Conservation (phyloP, 1,140 invertebrate genomes). For the Drosophila lowei region DNA sequence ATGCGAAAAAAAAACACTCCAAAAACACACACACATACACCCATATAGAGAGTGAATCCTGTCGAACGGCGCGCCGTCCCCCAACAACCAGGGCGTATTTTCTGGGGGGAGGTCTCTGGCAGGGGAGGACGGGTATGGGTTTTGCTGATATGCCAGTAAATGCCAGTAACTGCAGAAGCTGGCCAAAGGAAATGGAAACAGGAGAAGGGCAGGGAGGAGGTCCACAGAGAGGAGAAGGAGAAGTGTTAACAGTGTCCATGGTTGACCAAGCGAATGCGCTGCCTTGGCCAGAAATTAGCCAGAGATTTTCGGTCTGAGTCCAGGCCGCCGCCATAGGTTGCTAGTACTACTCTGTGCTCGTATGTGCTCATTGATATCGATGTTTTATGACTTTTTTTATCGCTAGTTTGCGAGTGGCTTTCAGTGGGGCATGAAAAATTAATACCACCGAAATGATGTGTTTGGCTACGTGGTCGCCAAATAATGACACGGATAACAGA, state of each 20-base stretch:
- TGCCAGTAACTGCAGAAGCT: conserved; percentile 53
- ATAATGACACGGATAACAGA: conserved; percentile 36
- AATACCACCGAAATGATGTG: conserved; percentile 42
- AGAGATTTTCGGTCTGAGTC: conserved; percentile 23
- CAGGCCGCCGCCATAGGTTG: conserved; percentile 3
- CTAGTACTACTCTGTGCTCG: conserved; percentile 23
- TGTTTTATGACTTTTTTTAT: conserved; percentile 47
- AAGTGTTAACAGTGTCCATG: conserved; percentile 41
- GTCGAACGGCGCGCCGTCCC: conserved; percentile 25
- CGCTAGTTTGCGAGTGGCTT: conserved; percentile 10
- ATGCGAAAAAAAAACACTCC: conserved; percentile 68
- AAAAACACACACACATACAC: conserved; percentile 14
- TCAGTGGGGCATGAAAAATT: conserved; percentile 38
- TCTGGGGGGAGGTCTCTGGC: background rate
- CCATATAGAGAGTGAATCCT: conserved; percentile 36
- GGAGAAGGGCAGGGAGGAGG: background rate
- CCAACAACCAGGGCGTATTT: conserved; percentile 38
- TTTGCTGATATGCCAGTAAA: conserved; percentile 57
- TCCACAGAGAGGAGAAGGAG: background rate
- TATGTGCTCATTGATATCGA: conserved; percentile 53
- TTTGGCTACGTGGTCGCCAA: conserved; percentile 5
- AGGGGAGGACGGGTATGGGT: conserved; percentile 22
- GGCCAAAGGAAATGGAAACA: conserved; percentile 45
- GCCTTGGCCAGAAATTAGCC: conserved; percentile 47
- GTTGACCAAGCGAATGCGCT: conserved; percentile 43